phyloP scores from a whole-genome alignment of 2,888 invertebrate species.

The Tetheella fluctuosa region DNA sequence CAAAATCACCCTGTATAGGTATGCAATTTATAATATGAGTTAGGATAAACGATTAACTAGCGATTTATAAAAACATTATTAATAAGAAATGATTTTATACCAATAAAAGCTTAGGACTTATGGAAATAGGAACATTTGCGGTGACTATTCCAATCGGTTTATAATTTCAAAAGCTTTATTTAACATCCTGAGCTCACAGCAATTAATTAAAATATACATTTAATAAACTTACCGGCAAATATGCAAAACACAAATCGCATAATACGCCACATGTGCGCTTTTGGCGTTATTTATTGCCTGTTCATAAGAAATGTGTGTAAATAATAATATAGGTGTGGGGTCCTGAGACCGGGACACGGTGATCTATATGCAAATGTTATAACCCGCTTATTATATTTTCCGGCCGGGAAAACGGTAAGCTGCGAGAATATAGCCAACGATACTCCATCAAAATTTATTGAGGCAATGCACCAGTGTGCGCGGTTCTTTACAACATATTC shows the following conservation, averaged over 20 bases:
- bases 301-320: slow-evolving; percentile 68
- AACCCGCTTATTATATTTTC: slow-evolving; percentile 82
- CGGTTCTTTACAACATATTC: slow-evolving; percentile 48
- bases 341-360: slow-evolving; percentile 58
- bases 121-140: no score
- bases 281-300: slow-evolving; percentile 60
- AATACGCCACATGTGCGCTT: slow-evolving; percentile 52
- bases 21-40: no score
- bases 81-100: no score
- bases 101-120: no score
- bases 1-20: no score
- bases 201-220: slow-evolving; percentile 26
- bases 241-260: slow-evolving; percentile 56
- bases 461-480: slow-evolving; percentile 42
- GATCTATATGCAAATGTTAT: slow-evolving; percentile 83
- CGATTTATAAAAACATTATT: no score
- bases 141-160: neutral
- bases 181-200: neutral
- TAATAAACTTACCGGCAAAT: slow-evolving; percentile 53
- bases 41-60: no score
- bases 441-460: slow-evolving; percentile 76
- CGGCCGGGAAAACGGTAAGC: slow-evolving; percentile 65
- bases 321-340: slow-evolving; percentile 55
- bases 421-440: slow-evolving; percentile 60
- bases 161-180: neutral